Evolutionary conservation across 2,113 vertebrate genomes (phyloP), one percentile per base, ranked within the genome.

Genomic region (Odontesthes bonariensis): DNA sequence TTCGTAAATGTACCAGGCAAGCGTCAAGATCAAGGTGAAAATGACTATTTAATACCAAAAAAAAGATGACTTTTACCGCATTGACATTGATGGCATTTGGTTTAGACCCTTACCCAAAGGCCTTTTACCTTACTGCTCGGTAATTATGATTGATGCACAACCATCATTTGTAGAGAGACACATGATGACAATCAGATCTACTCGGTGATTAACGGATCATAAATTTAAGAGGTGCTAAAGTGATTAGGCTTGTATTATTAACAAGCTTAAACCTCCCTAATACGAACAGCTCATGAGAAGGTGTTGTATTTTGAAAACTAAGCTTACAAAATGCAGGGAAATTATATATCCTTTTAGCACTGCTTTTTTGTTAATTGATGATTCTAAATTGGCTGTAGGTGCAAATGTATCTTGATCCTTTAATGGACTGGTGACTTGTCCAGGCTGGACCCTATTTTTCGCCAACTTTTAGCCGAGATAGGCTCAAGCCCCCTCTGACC

Each of bases 91-190:
- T 49, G 46, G 7, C 19, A 49, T 49, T 49, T 19, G 46, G 17
- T 11, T 49, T 1, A 17, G 27, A 27, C 27, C 27, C 17, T 49
- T n/a, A 49, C 4, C 17, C 46, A 49, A 49, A 49, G 17, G 17
- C 17, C 14, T 8, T 19, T 19, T 13, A 17, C 56, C n/a, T 73
- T 44, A 51, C 35, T 38, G 10, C 59, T 35, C 42, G 33, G 66
- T 69, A 68, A 77, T 83, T 38, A 53, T 5, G 49, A 69, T 3
- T 60, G 65, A 81, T 42, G 52, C 19, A 4, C 53, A 1, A 1
- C 49, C 58, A 62, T 83, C 62, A 85, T 77, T 73, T 75, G 57
- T 42, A 33, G 38, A 55, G 56, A 71, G 42, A 68, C 66, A 72
- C 66, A 65, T 65, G 23, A 60, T 51, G 35, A 51, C 75, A 80